These are phyloP conservation scores for Brachyhypopomus gauderio DNA, from an alignment of 2,113 vertebrate species.

Conservation along the genomic window DNA sequence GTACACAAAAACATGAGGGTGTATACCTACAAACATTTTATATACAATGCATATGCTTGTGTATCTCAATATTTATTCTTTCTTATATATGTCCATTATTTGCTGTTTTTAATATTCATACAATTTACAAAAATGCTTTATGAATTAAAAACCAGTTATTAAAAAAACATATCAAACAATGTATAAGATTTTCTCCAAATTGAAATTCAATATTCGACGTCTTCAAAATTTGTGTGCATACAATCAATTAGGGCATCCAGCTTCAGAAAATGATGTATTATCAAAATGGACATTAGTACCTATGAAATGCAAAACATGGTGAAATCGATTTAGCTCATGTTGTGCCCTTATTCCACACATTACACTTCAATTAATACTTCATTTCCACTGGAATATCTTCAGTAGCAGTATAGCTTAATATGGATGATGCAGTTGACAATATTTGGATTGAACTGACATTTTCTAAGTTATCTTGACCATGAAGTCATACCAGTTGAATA, in stretches of 20 bases:
- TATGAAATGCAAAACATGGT: conserved; percentile 3
- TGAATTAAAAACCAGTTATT: conserved; percentile 99
- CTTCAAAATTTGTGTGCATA: conserved; percentile 99
- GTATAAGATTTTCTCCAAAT: conserved; percentile 98
- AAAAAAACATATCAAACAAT: conserved; percentile 99
- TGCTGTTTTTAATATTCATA: conserved; percentile 83
- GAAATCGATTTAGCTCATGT: conserved; percentile 31
- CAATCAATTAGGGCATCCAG: conserved; percentile 98
- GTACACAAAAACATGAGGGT: conserved; percentile 54
- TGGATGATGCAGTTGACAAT: conserved; percentile 63
- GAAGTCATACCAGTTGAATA: conserved; percentile 4
- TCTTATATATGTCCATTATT: conserved; percentile 82
- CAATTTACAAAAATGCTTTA: conserved; percentile 99
- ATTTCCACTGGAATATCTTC: conserved; percentile 83
- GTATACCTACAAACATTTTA: conserved; percentile 73
- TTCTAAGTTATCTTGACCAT: not conserved
- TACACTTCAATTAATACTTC: conserved; percentile 85
- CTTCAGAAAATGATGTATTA: conserved; percentile 69
- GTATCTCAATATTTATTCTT: conserved; percentile 78
- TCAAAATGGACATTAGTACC: conserved; percentile 43
- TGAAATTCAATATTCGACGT: conserved; percentile 94
- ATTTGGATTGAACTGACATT: conserved; percentile 55
- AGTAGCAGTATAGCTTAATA: conserved; percentile 72
- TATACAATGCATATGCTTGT: conserved; percentile 80
- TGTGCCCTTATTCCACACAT: conserved; percentile 91